Conservation (phyloP, 2,888 invertebrate genomes). For the Rhyacophila evoluta region DNA sequence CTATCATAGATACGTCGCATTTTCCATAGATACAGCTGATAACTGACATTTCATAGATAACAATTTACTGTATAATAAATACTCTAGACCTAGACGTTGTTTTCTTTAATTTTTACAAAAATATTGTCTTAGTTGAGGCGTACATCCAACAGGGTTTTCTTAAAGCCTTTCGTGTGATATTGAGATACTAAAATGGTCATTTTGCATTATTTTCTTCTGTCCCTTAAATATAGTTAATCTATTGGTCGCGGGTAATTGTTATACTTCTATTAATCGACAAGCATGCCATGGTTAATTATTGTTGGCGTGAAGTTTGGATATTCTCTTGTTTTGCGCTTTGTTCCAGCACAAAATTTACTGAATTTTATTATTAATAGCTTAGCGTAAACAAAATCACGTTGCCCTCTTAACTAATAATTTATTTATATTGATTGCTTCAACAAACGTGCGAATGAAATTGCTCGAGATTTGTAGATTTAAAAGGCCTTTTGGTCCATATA, state of each 20-base stretch:
- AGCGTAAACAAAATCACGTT: background rate
- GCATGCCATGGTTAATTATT: background rate
- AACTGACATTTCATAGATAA: too few relatives aligned
- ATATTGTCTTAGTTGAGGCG: too few relatives aligned
- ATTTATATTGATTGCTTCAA: background rate
- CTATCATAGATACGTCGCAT: too few relatives aligned
- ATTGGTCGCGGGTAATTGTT: background rate
- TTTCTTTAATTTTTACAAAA: too few relatives aligned
- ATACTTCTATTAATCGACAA: background rate
- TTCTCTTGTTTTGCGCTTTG: background rate
- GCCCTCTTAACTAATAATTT: background rate
- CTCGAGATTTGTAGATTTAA: background rate
- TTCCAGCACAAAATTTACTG: background rate
- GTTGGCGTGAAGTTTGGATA: background rate
- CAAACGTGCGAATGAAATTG: background rate
- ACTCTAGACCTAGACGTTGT: too few relatives aligned
- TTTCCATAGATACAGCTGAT: too few relatives aligned
- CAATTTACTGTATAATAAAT: too few relatives aligned
- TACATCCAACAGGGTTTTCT: too few relatives aligned
- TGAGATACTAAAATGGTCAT: too few relatives aligned
- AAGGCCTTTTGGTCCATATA: background rate
- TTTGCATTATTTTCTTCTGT: too few relatives aligned
- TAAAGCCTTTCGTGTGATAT: too few relatives aligned
- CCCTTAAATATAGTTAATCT: too few relatives aligned
- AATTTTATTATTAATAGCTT: background rate